Percentiles rank a stretch among this genome's conserved stretches.
phyloP scores from a whole-genome alignment of 2,113 vertebrate species.

The Esox niger region DNA sequence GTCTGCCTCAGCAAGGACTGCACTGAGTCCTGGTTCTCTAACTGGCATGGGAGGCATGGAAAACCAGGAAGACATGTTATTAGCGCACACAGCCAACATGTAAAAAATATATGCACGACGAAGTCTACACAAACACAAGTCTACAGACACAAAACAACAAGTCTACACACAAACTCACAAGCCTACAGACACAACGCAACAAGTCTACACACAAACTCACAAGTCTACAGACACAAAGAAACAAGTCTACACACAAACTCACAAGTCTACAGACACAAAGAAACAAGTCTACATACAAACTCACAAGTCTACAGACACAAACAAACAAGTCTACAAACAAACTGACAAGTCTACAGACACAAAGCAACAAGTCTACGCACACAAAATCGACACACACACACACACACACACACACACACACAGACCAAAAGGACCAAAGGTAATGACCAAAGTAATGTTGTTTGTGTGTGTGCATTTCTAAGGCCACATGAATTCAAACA shows the following conservation, averaged over 20 bases:
- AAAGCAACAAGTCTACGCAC: not conserved
- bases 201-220: not conserved
- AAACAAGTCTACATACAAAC: not conserved
- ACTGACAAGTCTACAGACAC: not conserved
- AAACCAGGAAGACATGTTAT: not conserved
- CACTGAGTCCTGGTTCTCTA: constrained; percentile 92
- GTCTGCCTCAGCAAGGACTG: constrained; percentile 87
- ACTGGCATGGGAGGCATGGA: constrained; percentile 59
- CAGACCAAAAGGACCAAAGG: no score
- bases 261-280: not conserved
- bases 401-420: not conserved
- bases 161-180: not conserved
- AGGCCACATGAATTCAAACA: no score
- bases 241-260: not conserved
- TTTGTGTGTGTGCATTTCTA: no score
- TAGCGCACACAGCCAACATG: no score
- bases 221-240: constrained; percentile 1
- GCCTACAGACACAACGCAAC: not conserved
- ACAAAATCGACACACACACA: not conserved
- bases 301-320: constrained; percentile 12
- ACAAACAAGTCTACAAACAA: not conserved
- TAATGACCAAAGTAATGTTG: no score
- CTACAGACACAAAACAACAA: not conserved
- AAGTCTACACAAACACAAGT: no score
- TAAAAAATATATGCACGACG: no score